A percentile compares a stretch with the other conserved stretches of the same genome.
phyloP scores from a whole-genome alignment of 2,113 vertebrate genomes.

The Ameiurus melas region DNA sequence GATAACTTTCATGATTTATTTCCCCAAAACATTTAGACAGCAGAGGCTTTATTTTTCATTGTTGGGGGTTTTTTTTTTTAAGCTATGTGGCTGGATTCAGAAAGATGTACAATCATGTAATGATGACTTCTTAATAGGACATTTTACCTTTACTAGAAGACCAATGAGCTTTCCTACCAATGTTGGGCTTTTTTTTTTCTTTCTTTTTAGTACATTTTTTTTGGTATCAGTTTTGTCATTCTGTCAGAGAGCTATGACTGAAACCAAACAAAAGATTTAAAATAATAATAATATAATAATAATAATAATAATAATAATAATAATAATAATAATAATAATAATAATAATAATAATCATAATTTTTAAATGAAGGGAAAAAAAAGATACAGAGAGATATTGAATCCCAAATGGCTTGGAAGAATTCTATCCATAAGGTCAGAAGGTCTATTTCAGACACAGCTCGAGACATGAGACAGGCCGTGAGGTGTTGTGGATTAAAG shows the following conservation, averaged over 20 bases:
- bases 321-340: too few relatives aligned
- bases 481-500: not conserved
- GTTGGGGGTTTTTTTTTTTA: slow-evolving; percentile 4
- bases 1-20: slow-evolving; percentile 37
- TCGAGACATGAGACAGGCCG: not conserved
- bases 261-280: slow-evolving; percentile 69
- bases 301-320: too few relatives aligned
- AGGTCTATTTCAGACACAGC: not conserved
- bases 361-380: not conserved
- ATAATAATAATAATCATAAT: too few relatives aligned
- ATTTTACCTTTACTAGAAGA: slow-evolving; percentile 65
- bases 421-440: not conserved
- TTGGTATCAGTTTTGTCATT: slow-evolving; percentile 58
- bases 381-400: not conserved
- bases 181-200: not conserved
- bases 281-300: too few relatives aligned
- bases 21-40: slow-evolving; percentile 14
- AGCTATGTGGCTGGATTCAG: slow-evolving; percentile 13
- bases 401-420: slow-evolving; percentile 9
- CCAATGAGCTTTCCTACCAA: slow-evolving; percentile 75
- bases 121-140: slow-evolving; percentile 28
- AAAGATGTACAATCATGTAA: slow-evolving; percentile 48
- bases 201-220: not conserved
- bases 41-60: not conserved
- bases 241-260: slow-evolving; percentile 54